Base-by-base conservation (phyloP, 2,888 invertebrate species). In the Bellardia bayeri region DNA sequence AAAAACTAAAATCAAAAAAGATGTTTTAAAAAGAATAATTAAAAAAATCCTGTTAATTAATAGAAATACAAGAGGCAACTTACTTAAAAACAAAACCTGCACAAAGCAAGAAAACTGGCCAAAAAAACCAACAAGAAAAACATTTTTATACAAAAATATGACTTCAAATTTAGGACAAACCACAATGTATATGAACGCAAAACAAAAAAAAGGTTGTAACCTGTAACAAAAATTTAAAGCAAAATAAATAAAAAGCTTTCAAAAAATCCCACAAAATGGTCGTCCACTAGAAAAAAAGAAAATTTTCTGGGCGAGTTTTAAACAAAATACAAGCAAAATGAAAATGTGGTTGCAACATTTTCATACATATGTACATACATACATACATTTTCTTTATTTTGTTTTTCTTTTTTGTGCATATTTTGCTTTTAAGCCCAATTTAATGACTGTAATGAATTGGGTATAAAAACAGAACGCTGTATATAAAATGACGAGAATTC, bases 101-200 rank as follows among this genome's bases (percentile, higher is more conserved):
- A 56, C 58, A 58, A 79, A 68, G 37, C 16, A 1, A 49, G 7
- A 51, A 42, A 30, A 63, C 14, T 8, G 6, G 6, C 4, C 3
- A 37, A 37, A 4, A 37, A 69, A 37, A 37, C 4, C 3, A 4
- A 37, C 1, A 37, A 69, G 30, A 61, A 49, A 13, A 7, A 0
- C 30, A 42, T 30, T 8, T n/a, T 42, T 11, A 42, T 45, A 14
- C 7, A 79, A 51, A 81, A 40, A 71, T 54, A 71, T 49, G 23
- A 30, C 63, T 74, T 69, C 42, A 69, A 82, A 82, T 61, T 30
- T 75, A 68, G 75, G 30, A 75, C 82, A 82, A 82, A 76, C 75
- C 82, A 13, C 51, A 75, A 40, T 51, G 8, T 42, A 64, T 64
- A 51, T 51, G 40, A 71, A 71, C 16, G 16, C 30, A 51, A 9